Evolutionary conservation across 1,140 invertebrate species (phyloP).

Genomic region (Zaprionus capensis): DNA sequence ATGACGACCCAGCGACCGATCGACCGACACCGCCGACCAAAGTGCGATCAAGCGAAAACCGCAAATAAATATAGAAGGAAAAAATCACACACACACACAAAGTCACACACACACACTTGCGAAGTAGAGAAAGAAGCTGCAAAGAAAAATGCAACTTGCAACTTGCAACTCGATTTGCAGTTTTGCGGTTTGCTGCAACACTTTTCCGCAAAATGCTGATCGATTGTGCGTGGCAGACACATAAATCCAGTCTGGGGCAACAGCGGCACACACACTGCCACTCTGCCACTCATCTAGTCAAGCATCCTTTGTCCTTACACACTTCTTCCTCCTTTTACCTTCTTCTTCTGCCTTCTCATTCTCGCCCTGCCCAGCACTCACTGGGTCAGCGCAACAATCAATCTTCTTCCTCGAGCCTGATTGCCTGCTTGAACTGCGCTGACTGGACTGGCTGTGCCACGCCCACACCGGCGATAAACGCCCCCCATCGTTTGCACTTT

Average conservation of each 20-base stretch:
- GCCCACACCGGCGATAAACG: constrained; percentile 35
- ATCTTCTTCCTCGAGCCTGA: constrained; percentile 11
- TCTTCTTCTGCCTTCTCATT: not conserved
- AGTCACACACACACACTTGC: not conserved
- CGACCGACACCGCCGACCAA: constrained; percentile 56
- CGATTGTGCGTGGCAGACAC: constrained; percentile 49
- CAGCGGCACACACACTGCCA: not conserved
- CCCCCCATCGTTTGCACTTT: constrained; percentile 46
- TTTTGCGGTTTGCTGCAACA: constrained; percentile 47
- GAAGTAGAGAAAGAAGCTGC: constrained; percentile 12
- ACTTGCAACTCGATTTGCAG: constrained; percentile 49
- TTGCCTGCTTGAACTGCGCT: not conserved
- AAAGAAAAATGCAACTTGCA: constrained; percentile 38
- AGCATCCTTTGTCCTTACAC: constrained; percentile 14
- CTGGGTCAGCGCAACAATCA: constrained; percentile 43
- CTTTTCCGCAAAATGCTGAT: constrained; percentile 39
- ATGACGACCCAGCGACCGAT: constrained; percentile 82
- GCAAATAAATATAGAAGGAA: constrained; percentile 56
- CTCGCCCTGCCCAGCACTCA: constrained; percentile 16
- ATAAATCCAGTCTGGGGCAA: constrained; percentile 28
- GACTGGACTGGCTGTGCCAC: constrained; percentile 22
- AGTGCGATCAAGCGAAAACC: constrained; percentile 67
- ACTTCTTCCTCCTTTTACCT: not conserved
- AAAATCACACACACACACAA: constrained; percentile 5
- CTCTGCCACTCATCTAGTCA: constrained; percentile 2